These are phyloP conservation scores for Sarcoramphus papa DNA, from an alignment of 2,797 vertebrate genomes.

Conservation along the genomic window DNA sequence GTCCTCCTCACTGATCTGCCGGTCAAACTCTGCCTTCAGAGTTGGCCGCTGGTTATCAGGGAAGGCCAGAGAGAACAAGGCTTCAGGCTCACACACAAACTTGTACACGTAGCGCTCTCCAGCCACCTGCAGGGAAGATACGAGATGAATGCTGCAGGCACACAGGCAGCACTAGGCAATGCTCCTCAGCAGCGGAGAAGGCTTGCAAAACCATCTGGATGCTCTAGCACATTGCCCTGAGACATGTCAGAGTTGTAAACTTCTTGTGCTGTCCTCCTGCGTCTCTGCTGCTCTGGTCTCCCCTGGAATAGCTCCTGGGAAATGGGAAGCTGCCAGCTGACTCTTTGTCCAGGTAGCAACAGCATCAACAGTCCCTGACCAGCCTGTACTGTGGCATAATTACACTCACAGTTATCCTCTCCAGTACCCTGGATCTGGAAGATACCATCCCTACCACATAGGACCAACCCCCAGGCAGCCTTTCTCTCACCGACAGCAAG, in stretches of 20 bases:
- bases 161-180: fast-evolving
- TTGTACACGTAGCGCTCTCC: conserved; percentile 98
- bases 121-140: conserved; percentile 80
- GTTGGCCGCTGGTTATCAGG: conserved; percentile 90
- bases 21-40: conserved; percentile 87
- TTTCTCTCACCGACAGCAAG: not conserved
- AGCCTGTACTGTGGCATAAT: not conserved
- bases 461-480: not conserved
- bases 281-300: not conserved
- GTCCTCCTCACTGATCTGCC: conserved; percentile 91
- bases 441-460: not conserved
- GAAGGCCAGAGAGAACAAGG: conserved; percentile 93
- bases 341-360: not conserved
- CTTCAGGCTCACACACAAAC: conserved; percentile 96
- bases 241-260: fast-evolving
- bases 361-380: not conserved
- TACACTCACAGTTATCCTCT: no score
- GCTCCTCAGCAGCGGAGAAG: not conserved
- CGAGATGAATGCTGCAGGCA: not conserved
- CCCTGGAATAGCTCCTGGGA: not conserved
- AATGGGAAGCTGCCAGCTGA: not conserved
- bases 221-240: not conserved
- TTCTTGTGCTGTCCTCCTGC: not conserved
- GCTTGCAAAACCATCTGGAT: not conserved
- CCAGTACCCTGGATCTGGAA: not conserved